phyloP scores from a whole-genome alignment of 2,113 vertebrate genomes.

The Tonatia bakeri region DNA sequence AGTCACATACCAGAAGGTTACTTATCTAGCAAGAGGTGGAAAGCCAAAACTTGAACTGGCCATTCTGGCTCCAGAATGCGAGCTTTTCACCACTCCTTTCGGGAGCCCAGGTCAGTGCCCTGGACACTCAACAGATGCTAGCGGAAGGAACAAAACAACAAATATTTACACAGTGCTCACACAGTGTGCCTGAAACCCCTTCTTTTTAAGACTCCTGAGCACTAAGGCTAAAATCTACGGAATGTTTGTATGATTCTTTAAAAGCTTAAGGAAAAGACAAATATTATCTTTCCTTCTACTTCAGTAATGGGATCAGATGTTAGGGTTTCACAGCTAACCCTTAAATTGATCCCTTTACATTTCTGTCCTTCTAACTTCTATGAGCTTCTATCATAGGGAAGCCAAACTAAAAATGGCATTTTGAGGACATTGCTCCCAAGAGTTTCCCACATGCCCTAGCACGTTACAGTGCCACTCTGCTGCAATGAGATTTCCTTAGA shows the following conservation, averaged over 20 bases:
- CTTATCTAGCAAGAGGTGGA: not conserved
- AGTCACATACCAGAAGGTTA: not conserved
- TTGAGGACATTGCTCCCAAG: conserved; percentile 33
- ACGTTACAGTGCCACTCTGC: conserved; percentile 29
- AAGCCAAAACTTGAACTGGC: not conserved
- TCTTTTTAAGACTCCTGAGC: conserved; percentile 21
- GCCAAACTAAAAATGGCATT: conserved; percentile 47
- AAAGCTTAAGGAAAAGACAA: conserved; percentile 37
- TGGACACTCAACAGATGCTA: not conserved
- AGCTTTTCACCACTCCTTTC: not conserved
- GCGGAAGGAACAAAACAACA: not conserved
- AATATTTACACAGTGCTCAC: conserved; percentile 19
- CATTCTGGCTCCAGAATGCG: not conserved
- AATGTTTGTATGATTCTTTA: conserved; percentile 16
- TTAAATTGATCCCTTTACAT: not conserved
- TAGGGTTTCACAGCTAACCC: conserved; percentile 21
- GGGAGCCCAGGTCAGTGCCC: not conserved
- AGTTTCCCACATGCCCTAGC: conserved; percentile 37
- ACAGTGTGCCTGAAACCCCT: not conserved
- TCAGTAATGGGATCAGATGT: conserved; percentile 44
- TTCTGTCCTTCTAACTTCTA: conserved; percentile 8
- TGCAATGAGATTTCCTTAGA: conserved; percentile 30
- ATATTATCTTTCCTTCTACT: not conserved
- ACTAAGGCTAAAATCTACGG: not conserved
- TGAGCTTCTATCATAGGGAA: not conserved